These are phyloP conservation scores for Elachura formosa DNA, from an alignment of 2,113 vertebrate genomes.

Conservation along the genomic window DNA sequence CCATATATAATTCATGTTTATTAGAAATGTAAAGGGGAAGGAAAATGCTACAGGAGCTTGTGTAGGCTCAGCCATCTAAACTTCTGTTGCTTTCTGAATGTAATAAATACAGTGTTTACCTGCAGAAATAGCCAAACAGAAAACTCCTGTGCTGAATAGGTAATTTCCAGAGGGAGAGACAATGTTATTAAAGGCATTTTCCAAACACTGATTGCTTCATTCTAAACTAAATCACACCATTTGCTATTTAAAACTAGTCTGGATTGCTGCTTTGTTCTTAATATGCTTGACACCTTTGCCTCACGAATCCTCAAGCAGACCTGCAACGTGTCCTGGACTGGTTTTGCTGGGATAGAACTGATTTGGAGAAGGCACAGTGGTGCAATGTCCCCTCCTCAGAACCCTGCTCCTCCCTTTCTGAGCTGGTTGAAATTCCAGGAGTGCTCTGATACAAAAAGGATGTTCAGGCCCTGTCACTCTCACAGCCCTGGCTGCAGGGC, in stretches of 20 bases:
- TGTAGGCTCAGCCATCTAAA: constrained; percentile 2
- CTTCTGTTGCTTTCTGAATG: constrained; percentile 31
- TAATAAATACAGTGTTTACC: constrained; percentile 52
- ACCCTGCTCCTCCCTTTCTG: background rate
- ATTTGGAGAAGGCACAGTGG: background rate
- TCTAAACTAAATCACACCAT: background rate
- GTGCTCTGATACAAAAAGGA: background rate
- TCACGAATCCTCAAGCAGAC: background rate
- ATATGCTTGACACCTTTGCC: background rate
- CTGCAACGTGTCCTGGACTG: background rate
- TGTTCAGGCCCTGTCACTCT: background rate
- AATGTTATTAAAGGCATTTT: background rate
- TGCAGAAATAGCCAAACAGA: constrained; percentile 42
- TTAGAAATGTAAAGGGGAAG: constrained; percentile 8
- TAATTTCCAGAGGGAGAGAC: constrained; percentile 9
- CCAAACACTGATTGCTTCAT: background rate
- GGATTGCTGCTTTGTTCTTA: background rate
- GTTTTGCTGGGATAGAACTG: background rate
- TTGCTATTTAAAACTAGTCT: background rate
- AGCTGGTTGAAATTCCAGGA: background rate
- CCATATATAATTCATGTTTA: constrained; percentile 67
- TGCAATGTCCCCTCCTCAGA: background rate
- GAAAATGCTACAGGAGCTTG: background rate
- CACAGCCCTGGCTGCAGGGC: background rate
- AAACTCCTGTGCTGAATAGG: background rate